These are phyloP conservation scores for Salvelinus sp. DNA, from an alignment of 2,113 vertebrate species.

Conservation along the genomic window DNA sequence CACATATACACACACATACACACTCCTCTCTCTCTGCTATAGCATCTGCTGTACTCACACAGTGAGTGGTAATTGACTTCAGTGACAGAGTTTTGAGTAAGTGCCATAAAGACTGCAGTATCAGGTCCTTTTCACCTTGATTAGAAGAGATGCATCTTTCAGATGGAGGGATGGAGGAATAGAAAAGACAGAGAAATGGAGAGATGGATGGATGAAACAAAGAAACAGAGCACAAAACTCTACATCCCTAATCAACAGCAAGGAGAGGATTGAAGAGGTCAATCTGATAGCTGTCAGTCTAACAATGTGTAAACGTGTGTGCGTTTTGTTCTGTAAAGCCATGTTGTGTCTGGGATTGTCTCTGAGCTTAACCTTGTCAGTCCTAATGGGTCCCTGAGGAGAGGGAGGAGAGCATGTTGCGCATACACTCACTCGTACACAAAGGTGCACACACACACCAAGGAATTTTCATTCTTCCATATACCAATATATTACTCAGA, in stretches of 20 bases:
- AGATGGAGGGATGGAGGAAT: not conserved
- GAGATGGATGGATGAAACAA: not conserved
- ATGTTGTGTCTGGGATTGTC: not conserved
- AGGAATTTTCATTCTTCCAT: not conserved
- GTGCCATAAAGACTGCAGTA: not conserved
- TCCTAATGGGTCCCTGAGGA: not conserved
- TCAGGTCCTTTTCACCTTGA: slow-evolving; percentile 1
- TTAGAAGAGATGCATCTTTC: not conserved
- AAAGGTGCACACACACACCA: not conserved
- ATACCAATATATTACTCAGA: not conserved
- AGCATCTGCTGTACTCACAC: slow-evolving; percentile 42
- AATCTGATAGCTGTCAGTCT: not conserved
- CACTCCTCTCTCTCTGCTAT: not conserved
- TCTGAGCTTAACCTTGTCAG: not conserved
- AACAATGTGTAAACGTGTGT: not conserved
- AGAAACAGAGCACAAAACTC: not conserved
- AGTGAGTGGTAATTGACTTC: slow-evolving; percentile 15
- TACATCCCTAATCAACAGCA: not conserved
- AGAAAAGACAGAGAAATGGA: not conserved
- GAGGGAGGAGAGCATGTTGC: not conserved
- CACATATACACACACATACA: not conserved
- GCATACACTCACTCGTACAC: not conserved
- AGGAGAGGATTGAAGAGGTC: not conserved
- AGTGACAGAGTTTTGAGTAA: slow-evolving; percentile 13
- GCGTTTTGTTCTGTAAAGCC: not conserved